Evolutionary conservation across 1,140 invertebrate genomes (phyloP), one percentile per base, ranked within the genome.

Genomic region (Oedothorax gibbosus): DNA sequence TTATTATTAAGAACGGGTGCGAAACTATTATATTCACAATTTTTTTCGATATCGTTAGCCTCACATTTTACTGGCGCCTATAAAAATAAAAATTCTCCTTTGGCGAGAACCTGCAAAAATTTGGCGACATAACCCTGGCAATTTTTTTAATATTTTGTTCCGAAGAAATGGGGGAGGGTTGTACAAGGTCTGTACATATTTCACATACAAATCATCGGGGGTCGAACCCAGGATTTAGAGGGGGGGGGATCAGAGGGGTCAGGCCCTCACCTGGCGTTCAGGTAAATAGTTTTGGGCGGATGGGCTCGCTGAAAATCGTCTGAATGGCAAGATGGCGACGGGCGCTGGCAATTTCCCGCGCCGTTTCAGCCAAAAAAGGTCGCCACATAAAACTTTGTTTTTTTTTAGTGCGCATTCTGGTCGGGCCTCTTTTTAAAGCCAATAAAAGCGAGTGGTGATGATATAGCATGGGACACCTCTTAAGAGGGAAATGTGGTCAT

Each of bases 301-400:
- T 84, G 60, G 81, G 81, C 81, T 84, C 76, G 81, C 76, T 84
- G 81, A 84, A 84, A 84, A 84, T 84, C 76, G 81, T 84, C 81
- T 84, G 69, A 84, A 84, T 84, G 21, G 81, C 62, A 84, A 82
- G 35, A 82, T 82, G 21, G 56, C 80, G 68, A 73, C 6, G 68
- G 64, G 49, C 76, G 60, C 20, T 9, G 53, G 81, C 21, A 84
- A 84, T 84, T 84, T 71, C 81, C 64, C 35, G 60, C 71, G 35
- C 35, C 35, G 35, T 35, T 35, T 35, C 35, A 35, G 35, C 35
- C 35, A 35, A 35, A 35, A 35, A 35, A 35, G 35, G 35, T 35
- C 35, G 35, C 35, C 35, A 35, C 35, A 35, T 35, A 35, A 35
- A 35, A 35, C 35, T 1, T 35, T 35, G 35, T 35, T 35, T 35